Conservation (phyloP, 2,888 invertebrate genomes). For the Blastobasis adustella region DNA sequence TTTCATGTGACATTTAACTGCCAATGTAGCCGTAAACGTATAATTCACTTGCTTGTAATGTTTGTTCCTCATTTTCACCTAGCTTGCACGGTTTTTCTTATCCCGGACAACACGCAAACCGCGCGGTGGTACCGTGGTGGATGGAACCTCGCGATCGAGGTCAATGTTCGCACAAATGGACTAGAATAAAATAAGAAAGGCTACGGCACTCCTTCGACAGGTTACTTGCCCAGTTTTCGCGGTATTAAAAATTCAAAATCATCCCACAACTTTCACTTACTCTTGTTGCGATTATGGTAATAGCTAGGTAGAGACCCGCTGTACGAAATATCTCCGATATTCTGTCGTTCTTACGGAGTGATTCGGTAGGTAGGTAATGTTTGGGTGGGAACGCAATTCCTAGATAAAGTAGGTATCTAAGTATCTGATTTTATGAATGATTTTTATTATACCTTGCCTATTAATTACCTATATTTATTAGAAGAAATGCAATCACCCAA, state of each 20-base stretch:
- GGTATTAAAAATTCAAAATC: conserved; percentile 69
- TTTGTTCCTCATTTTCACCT: conserved; percentile 1
- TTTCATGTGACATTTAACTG: too few species aligned
- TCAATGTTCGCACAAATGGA: conserved; percentile 54
- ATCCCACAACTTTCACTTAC: conserved; percentile 68
- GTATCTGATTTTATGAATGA: too few species aligned
- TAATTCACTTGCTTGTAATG: not conserved
- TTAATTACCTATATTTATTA: too few species aligned
- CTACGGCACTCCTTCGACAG: conserved; percentile 54
- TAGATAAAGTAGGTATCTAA: too few species aligned
- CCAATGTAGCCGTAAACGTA: too few species aligned
- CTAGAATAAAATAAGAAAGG: conserved; percentile 65
- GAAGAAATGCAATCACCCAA: too few species aligned
- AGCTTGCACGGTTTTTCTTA: conserved; percentile 1
- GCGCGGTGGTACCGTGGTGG: conserved; percentile 20
- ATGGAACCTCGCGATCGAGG: conserved; percentile 33
- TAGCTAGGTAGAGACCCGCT: not conserved
- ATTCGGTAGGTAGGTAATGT: too few species aligned
- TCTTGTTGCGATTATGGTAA: conserved; percentile 29
- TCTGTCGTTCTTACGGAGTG: too few species aligned
- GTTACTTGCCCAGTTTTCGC: conserved; percentile 63
- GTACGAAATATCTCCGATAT: too few species aligned
- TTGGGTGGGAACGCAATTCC: too few species aligned
- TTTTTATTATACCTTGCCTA: too few species aligned
- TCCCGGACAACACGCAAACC: conserved; percentile 19